Percentiles rank a stretch among this genome's conserved stretches.
phyloP scores from a whole-genome alignment of 2,888 invertebrate genomes.

The Sympetrum striolatum region DNA sequence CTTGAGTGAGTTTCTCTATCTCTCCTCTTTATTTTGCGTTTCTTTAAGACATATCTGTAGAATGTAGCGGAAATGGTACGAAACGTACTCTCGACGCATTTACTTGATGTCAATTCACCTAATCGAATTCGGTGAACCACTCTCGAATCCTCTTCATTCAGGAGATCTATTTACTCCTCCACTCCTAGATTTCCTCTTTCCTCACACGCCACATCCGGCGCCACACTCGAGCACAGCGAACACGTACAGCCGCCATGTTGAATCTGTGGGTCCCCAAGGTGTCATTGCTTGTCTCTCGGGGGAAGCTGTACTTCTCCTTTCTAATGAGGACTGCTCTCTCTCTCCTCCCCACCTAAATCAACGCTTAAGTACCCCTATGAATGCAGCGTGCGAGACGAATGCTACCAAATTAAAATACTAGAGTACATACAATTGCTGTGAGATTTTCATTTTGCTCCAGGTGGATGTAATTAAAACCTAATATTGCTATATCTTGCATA shows the following conservation, averaged over 20 bases:
- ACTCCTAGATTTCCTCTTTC: neutral
- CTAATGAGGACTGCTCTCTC: neutral
- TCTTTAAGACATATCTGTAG: neutral
- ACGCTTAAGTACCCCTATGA: neutral
- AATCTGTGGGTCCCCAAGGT: slow-evolving; percentile 16
- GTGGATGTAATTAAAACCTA: too few relatives aligned
- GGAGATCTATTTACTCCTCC: neutral
- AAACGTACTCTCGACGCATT: too few relatives aligned
- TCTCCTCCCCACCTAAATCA: neutral
- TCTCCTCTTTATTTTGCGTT: too few relatives aligned
- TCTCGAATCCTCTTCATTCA: neutral
- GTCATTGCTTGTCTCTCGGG: neutral
- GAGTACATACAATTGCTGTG: too few relatives aligned
- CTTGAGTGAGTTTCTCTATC: too few relatives aligned
- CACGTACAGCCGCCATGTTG: neutral
- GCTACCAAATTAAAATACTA: neutral
- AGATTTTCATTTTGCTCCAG: too few relatives aligned
- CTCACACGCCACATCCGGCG: neutral
- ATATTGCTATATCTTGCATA: too few relatives aligned
- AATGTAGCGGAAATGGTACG: too few relatives aligned
- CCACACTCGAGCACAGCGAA: neutral
- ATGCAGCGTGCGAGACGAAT: neutral
- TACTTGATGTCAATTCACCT: too few relatives aligned
- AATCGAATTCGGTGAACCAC: neutral
- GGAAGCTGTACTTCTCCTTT: neutral